These are phyloP conservation scores for Megaptera novaeangliae DNA, from an alignment of 2,113 vertebrate species.

Conservation along the genomic window DNA sequence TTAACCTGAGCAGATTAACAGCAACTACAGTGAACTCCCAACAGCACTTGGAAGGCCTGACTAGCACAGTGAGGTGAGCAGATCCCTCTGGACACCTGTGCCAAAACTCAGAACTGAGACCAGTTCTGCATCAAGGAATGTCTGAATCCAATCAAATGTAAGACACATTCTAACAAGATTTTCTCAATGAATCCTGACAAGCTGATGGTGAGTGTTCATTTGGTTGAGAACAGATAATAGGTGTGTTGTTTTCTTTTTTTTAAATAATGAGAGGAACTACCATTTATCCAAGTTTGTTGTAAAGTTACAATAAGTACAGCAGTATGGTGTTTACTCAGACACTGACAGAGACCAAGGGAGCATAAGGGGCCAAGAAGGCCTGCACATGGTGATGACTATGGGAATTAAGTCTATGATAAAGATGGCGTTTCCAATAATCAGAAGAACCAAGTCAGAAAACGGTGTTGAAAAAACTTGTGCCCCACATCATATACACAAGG, in stretches of 20 bases:
- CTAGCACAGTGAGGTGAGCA: background rate
- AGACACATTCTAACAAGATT: background rate
- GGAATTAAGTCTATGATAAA: background rate
- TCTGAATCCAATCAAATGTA: background rate
- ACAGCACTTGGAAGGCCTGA: background rate
- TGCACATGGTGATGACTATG: background rate
- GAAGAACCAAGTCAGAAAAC: background rate
- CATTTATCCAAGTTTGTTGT: background rate
- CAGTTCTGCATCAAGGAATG: background rate
- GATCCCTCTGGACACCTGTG: background rate
- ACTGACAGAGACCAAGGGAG: background rate
- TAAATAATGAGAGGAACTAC: background rate
- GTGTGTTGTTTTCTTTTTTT: background rate
- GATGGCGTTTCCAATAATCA: background rate
- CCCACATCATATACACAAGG: background rate
- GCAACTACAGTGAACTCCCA: background rate
- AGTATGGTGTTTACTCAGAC: background rate
- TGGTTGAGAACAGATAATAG: background rate
- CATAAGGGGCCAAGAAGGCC: background rate
- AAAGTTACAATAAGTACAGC: background rate
- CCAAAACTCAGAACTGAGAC: background rate
- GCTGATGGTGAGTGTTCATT: background rate
- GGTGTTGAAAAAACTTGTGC: background rate
- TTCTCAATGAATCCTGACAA: background rate
- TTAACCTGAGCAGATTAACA: background rate